Percentiles rank a stretch among this genome's conserved stretches.
Evolutionary conservation across 2,113 vertebrate species (phyloP).

Genomic region (Microtus pennsylvanicus): DNA sequence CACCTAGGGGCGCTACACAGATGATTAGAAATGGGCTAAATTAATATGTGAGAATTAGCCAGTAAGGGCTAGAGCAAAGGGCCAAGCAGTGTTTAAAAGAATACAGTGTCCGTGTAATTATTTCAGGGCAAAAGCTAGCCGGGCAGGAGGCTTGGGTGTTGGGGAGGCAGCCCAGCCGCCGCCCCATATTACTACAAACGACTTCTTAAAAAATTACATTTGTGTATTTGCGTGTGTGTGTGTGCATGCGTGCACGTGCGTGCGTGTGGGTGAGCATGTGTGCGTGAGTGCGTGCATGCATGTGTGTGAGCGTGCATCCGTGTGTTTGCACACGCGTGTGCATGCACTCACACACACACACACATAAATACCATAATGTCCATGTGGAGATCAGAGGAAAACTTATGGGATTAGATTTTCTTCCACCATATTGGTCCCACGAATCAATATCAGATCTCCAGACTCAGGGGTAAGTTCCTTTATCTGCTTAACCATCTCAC

Average conservation of each 20-base stretch:
- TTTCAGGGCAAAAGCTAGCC: too few relatives aligned
- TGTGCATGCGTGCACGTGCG: not conserved
- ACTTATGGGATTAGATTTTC: not conserved
- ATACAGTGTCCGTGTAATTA: too few relatives aligned
- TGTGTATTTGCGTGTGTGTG: not conserved
- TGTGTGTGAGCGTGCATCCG: not conserved
- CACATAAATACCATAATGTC: not conserved
- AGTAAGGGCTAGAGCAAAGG: too few relatives aligned
- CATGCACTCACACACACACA: not conserved
- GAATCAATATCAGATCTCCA: not conserved
- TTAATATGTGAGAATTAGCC: too few relatives aligned
- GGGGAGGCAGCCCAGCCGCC: too few relatives aligned
- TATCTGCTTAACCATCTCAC: not conserved
- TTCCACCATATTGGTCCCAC: not conserved
- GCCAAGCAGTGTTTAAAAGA: too few relatives aligned
- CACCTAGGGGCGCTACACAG: too few relatives aligned
- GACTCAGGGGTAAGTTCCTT: not conserved
- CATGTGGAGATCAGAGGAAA: not conserved
- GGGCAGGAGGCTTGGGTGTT: too few relatives aligned
- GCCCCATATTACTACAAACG: too few relatives aligned
- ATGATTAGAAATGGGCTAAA: too few relatives aligned
- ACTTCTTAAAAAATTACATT: not conserved
- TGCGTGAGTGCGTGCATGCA: not conserved
- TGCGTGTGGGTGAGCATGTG: not conserved
- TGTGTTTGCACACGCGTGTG: not conserved